These are phyloP conservation scores for Stichodactyla helianthus DNA, from an alignment of 64 coral and sea anemone species.

Conservation along the genomic window DNA sequence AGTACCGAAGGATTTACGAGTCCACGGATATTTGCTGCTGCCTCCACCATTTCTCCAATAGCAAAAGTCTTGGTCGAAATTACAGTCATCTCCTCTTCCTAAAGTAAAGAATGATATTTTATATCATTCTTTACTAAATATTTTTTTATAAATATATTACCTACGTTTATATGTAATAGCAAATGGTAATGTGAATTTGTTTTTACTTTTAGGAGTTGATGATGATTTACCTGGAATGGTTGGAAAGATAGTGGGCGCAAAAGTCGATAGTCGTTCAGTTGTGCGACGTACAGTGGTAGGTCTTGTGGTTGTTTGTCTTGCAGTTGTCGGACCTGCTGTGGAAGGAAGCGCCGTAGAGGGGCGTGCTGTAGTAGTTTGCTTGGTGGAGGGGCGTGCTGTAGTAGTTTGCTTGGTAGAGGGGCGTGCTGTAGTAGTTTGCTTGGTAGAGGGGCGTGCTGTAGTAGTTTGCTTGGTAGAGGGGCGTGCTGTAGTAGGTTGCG, in stretches of 20 bases:
- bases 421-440: not conserved
- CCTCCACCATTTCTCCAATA: conserved; percentile 54
- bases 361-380: not conserved
- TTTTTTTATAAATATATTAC: too few relatives aligned
- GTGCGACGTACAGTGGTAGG: not conserved
- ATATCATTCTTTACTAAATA: too few relatives aligned
- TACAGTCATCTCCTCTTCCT: not conserved
- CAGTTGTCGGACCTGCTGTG: not conserved
- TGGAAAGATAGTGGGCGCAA: not conserved
- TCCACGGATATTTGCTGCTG: conserved; percentile 31
- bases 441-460: not conserved
- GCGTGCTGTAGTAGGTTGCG: not conserved
- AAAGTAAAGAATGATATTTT: too few relatives aligned
- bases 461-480: not conserved
- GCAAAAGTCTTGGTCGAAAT: conserved; percentile 35
- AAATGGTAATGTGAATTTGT: too few relatives aligned
- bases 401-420: not conserved
- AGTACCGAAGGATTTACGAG: conserved; percentile 22
- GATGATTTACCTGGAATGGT: not conserved
- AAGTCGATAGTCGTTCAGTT: not conserved
- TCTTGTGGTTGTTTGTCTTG: not conserved
- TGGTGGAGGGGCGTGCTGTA: not conserved
- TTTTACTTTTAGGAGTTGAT: not conserved
- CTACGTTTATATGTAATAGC: too few relatives aligned
- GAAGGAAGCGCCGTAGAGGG: not conserved